phyloP scores from a whole-genome alignment of 2,888 invertebrate genomes.

The Temnothorax ravouxi region DNA sequence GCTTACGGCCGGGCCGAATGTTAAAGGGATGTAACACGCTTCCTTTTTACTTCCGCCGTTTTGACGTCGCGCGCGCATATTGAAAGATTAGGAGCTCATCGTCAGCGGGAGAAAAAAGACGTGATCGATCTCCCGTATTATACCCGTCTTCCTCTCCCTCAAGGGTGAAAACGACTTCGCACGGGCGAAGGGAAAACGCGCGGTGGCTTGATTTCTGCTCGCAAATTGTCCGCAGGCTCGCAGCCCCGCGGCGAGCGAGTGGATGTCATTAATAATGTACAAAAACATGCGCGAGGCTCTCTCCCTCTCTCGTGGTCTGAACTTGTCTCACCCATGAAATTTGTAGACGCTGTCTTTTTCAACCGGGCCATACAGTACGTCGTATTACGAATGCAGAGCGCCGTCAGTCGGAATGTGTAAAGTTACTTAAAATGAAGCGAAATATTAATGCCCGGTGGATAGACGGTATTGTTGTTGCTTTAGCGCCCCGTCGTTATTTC shows the following conservation, averaged over 20 bases:
- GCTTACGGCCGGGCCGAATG: not conserved
- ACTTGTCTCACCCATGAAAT: constrained; percentile 43
- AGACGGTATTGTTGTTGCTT: constrained; percentile 28
- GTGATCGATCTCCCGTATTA: constrained; percentile 41
- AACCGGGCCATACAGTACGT: not conserved
- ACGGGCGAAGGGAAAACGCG: not conserved
- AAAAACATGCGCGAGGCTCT: constrained; percentile 33
- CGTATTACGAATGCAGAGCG: constrained; percentile 21
- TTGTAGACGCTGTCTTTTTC: constrained; percentile 41
- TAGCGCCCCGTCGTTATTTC: constrained; percentile 16
- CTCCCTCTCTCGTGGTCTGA: not conserved
- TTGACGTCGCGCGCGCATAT: constrained; percentile 28
- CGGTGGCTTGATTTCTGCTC: constrained; percentile 35
- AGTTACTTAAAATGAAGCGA: constrained; percentile 42
- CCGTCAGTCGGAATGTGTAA: constrained; percentile 24
- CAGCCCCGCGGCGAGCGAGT: not conserved
- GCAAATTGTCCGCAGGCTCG: constrained; percentile 18
- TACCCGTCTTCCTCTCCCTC: not conserved
- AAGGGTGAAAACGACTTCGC: not conserved
- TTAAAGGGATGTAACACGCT: constrained; percentile 40
- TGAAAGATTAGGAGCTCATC: constrained; percentile 29
- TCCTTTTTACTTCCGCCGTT: constrained; percentile 22
- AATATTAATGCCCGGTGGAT: constrained; percentile 33
- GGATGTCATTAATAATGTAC: constrained; percentile 44
- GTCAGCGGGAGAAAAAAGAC: not conserved